Percentiles rank a stretch among this genome's conserved stretches.
Conservation (phyloP, 1,140 invertebrate species). For the Eumaeus atala region DNA sequence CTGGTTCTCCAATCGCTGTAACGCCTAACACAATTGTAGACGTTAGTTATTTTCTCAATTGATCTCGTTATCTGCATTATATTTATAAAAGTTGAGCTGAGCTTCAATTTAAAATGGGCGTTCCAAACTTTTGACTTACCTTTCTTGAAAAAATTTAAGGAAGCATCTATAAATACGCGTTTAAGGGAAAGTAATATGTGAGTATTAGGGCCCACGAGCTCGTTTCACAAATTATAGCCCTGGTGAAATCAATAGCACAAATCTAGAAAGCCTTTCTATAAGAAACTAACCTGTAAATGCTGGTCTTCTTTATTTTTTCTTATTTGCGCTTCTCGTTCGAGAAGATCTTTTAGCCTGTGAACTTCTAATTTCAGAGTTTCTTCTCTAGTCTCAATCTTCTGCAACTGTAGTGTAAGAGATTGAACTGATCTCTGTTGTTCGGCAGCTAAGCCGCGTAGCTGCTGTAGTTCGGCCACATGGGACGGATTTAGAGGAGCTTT, state of each 20-base stretch:
- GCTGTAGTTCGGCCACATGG: slow-evolving; percentile 53
- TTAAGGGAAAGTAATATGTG: too few species aligned
- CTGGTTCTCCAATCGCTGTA: slow-evolving; percentile 40
- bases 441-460: slow-evolving; percentile 44
- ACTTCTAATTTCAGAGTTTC: slow-evolving; percentile 55
- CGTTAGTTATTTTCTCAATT: not conserved
- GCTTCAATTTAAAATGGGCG: too few species aligned
- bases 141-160: too few species aligned
- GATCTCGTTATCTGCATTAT: too few species aligned
- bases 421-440: slow-evolving; percentile 60
- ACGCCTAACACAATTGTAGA: slow-evolving; percentile 31
- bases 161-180: too few species aligned
- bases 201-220: too few species aligned
- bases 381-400: slow-evolving; percentile 52
- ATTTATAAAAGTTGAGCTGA: too few species aligned
- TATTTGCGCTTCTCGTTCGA: slow-evolving; percentile 46
- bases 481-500: slow-evolving; percentile 37
- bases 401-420: slow-evolving; percentile 45
- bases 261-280: not conserved
- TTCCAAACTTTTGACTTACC: too few species aligned
- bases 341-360: slow-evolving; percentile 50
- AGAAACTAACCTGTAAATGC: slow-evolving; percentile 42
- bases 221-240: too few species aligned
- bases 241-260: too few species aligned
- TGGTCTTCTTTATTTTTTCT: slow-evolving; percentile 47